A percentile compares a stretch with the other conserved stretches of the same genome.
Conservation (phyloP, 2,888 invertebrate species). For the Phengaris arion region DNA sequence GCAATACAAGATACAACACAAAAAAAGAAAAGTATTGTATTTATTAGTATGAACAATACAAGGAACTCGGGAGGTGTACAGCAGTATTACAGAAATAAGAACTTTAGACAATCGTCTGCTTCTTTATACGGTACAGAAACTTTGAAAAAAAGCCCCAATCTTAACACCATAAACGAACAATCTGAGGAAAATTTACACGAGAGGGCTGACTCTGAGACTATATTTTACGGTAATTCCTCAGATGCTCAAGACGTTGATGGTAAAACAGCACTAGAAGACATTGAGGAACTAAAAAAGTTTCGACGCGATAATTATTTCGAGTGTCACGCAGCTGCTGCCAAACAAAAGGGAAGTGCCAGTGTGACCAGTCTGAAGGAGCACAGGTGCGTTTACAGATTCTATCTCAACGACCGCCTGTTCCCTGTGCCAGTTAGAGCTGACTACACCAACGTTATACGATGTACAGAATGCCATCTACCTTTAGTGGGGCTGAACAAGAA, state of each 20-base stretch:
- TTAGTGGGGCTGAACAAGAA: slow-evolving; percentile 43
- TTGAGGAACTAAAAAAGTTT: slow-evolving; percentile 66
- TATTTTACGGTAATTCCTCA: slow-evolving; percentile 44
- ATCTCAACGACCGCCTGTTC: slow-evolving; percentile 78
- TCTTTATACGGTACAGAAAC: slow-evolving; percentile 48
- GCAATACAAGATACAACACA: slow-evolving; percentile 37
- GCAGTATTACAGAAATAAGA: slow-evolving; percentile 65
- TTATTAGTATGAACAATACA: not conserved
- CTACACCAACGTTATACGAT: slow-evolving; percentile 65
- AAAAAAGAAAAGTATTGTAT: not conserved
- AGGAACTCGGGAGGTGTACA: slow-evolving; percentile 41
- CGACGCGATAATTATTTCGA: slow-evolving; percentile 81
- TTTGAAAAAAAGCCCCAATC: slow-evolving; percentile 45
- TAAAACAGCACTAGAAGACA: slow-evolving; percentile 41
- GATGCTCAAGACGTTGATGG: slow-evolving; percentile 40
- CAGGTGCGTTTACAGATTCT: slow-evolving; percentile 76
- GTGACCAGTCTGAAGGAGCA: slow-evolving; percentile 56
- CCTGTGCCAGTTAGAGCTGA: slow-evolving; percentile 74
- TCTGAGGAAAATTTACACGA: slow-evolving; percentile 45
- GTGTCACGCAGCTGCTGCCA: slow-evolving; percentile 76
- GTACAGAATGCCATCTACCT: slow-evolving; percentile 73
- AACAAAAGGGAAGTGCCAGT: slow-evolving; percentile 47
- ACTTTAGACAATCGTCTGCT: slow-evolving; percentile 52
- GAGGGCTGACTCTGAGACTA: slow-evolving; percentile 42
- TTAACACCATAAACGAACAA: slow-evolving; percentile 61